A percentile compares a stretch with the other conserved stretches of the same genome.
phyloP scores from a whole-genome alignment of 2,797 vertebrate genomes.

The Serranus cabrilla region DNA sequence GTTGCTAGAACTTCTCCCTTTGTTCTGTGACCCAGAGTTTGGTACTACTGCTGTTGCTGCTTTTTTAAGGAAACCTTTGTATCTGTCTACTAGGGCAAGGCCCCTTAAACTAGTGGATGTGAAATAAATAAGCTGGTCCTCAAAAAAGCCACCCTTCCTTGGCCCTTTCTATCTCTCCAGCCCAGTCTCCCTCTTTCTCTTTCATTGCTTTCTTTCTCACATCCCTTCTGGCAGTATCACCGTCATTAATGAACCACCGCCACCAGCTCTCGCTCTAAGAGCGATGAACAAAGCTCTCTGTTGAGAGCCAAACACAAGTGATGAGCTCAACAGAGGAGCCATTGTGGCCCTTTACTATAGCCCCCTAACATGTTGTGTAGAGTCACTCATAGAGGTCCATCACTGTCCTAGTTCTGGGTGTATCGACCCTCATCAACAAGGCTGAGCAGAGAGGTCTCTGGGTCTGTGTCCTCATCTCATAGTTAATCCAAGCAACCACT shows the following conservation, averaged over 20 bases:
- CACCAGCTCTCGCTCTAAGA: slow-evolving; percentile 50
- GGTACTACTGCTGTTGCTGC: slow-evolving; percentile 54
- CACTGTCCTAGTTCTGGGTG: slow-evolving; percentile 61
- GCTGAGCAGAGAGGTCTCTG: slow-evolving; percentile 16
- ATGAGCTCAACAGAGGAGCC: slow-evolving; percentile 68
- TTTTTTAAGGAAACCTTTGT: slow-evolving; percentile 61
- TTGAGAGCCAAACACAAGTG: slow-evolving; percentile 60
- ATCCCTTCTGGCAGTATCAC: slow-evolving; percentile 50
- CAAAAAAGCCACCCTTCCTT: slow-evolving; percentile 41
- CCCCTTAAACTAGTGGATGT: slow-evolving; percentile 35
- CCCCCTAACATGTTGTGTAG: slow-evolving; percentile 40
- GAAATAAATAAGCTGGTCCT: slow-evolving; percentile 50
- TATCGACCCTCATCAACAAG: slow-evolving; percentile 48
- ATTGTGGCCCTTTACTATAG: slow-evolving; percentile 66
- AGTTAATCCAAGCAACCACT: slow-evolving; percentile 15
- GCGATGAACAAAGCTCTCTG: slow-evolving; percentile 68
- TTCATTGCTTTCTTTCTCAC: slow-evolving; percentile 35
- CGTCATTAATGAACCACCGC: slow-evolving; percentile 67
- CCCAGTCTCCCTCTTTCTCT: slow-evolving; percentile 21
- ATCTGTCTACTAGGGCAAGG: slow-evolving; percentile 23
- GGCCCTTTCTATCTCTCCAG: slow-evolving; percentile 15
- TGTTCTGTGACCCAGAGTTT: slow-evolving; percentile 63
- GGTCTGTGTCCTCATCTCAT: slow-evolving; percentile 27
- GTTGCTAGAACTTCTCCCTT: slow-evolving; percentile 67
- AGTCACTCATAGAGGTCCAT: slow-evolving; percentile 54